Base-by-base conservation (phyloP, 2,113 vertebrate genomes). In the Regulus satrapa region DNA sequence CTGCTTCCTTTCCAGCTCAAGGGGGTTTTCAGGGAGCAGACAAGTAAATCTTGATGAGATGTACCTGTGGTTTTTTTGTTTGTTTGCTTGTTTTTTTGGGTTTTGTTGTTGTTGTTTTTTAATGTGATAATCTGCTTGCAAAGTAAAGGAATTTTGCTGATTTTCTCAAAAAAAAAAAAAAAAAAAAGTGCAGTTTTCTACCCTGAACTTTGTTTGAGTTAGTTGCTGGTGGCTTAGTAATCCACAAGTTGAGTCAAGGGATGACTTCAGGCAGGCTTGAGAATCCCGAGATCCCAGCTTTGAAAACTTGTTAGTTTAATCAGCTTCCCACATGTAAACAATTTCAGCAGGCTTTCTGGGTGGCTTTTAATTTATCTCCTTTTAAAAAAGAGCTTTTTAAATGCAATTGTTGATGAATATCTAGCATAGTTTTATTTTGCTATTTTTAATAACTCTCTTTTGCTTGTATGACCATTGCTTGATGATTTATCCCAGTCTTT, bases 91-190 rank as follows among this genome's bases (percentile, higher is more conserved):
- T 20, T 15, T 29, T 29, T 40, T n/a, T 25, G 4, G 8, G 21
- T 34, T 18, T 46, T n/a, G n/a, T n/a, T n/a, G n/a, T n/a, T n/a
- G n/a, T n/a, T n/a, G n/a, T 18, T 85, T 40, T 34, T 9, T 7
- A 86, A 90, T 75, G 66, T 84, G 72, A 88, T 91, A 91, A 95
- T 96, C 62, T 18, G 6, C 51, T 86, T 92, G 75, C 54, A 95
- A 95, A 97, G 88, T 51, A 92, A 87, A 97, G 48, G 67, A 96
- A 89, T 95, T 94, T 49, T 46, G 31, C 82, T 96, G 73, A 95
- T 94, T 78, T 87, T 96, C 61, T 95, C 36, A 52, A 63, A 81
- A 94, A 20, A 48, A 11, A 32, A 31, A 24, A n/a, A 9, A 10
- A 26, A 26, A n/a, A 46, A 25, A 41, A 69, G n/a, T 73, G 67